Evolutionary conservation across 1,140 invertebrate genomes (phyloP).

Genomic region (Asbolus verrucosus): DNA sequence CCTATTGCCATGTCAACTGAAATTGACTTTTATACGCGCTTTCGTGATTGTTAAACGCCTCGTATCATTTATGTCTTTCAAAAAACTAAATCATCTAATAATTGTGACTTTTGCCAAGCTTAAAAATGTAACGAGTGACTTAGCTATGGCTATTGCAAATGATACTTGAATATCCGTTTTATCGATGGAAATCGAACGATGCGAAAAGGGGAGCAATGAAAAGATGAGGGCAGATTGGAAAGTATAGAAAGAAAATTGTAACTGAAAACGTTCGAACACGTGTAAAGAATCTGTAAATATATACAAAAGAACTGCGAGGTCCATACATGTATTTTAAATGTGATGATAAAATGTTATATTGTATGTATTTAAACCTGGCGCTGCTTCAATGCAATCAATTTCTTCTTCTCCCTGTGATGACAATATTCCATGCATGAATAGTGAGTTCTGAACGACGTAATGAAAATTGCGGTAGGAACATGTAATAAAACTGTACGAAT

Average conservation of each 20-base stretch:
- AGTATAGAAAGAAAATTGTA: conserved; percentile 35
- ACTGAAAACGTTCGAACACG: conserved; percentile 43
- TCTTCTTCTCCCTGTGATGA: no score
- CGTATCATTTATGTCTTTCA: conserved; percentile 30
- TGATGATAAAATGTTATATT: conserved; percentile 4
- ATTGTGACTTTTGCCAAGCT: not conserved
- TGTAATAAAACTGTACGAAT: conserved; percentile 45
- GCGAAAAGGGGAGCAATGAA: conserved; percentile 17
- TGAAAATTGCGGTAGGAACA: not conserved
- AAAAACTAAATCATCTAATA: conserved; percentile 24
- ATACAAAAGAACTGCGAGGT: conserved; percentile 22
- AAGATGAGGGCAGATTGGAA: conserved; percentile 22
- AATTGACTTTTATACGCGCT: conserved; percentile 30
- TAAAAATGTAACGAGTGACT: not conserved
- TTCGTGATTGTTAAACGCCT: conserved; percentile 20
- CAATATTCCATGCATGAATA: not conserved
- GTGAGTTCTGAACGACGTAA: no score
- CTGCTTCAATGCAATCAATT: no score
- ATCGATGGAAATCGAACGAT: conserved; percentile 35
- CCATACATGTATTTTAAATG: conserved; percentile 22
- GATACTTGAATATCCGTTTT: conserved; percentile 21
- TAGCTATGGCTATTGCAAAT: not conserved
- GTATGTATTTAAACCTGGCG: no score
- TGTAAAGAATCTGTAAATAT: conserved; percentile 43
- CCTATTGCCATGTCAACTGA: conserved; percentile 3